Evolutionary conservation across 2,888 invertebrate species (phyloP), one percentile per base, ranked within the genome.

Genomic region (Ditula angustiorana): DNA sequence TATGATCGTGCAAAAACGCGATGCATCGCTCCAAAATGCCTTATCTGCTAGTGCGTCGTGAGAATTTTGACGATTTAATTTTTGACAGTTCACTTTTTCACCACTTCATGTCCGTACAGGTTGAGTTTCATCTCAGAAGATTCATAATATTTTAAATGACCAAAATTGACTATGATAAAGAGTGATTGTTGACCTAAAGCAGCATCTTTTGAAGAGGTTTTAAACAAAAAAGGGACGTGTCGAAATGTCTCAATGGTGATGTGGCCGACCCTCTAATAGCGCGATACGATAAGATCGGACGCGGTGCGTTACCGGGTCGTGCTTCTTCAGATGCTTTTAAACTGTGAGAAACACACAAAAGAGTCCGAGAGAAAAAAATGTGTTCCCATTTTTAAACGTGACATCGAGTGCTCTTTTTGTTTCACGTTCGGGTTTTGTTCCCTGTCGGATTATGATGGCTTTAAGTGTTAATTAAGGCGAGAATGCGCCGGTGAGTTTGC

Each of bases 271-370:
- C 83, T 85, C 88, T 90, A 90, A 89, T 90, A 90, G 88, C 74
- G 69, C 59, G 64, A 53, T 52, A 74, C 74, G 92, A 92, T 92
- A 90, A 85, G 79, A 92, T 92, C 92, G 83, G 75, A 71, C 80
- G 80, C 83, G 84, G 88, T 89, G 87, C 89, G 86, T 88, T 90
- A 88, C 88, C 75, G 84, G 85, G 82, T 90, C 90, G 88, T 90
- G 91, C 91, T 88, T 81, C 88, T 83, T 86, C 86, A 87, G 89
- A 87, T 86, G 85, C 83, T 77, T 84, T 79, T 80, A 82, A 86
- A 83, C 89, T 91, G 89, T 91, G 90, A 92, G 91, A 92, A 90
- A 90, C 83, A 85, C 81, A 88, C 88, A 90, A 92, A 90, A 87
- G 88, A 70, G 76, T 71, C 75, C 79, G 86, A 87, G 88, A 89